Evolutionary conservation across 2,888 invertebrate genomes (phyloP), one percentile per base, ranked within the genome.

Genomic region (Branchipolynoe longqiensis): DNA sequence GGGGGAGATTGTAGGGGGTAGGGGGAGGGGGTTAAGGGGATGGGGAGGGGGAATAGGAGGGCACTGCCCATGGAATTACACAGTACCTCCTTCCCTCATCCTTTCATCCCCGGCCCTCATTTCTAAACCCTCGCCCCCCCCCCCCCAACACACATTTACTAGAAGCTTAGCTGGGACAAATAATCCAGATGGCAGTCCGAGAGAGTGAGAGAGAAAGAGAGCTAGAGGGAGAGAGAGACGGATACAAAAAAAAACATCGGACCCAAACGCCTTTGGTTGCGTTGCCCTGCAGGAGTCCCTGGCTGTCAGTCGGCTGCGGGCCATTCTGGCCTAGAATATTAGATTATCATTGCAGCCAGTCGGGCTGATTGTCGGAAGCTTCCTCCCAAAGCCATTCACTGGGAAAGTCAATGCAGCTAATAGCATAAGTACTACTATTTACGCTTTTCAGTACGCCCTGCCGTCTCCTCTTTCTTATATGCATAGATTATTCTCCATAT

Each of bases 351-450:
- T 12, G 33, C 69, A 69, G 69, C 38, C 36, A 38, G 33, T 3
- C 38, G 36, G 28, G n/a, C n/a, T 25, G 62, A 62, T 62, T 62
- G 25, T 18, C n/a, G 25, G 62, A 62, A 62, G 25, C 62, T 62
- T 62, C 62, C 62, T 62, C 62, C 31, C 12, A 31, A 69, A 22
- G 69, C 18, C 22, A n/a, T 69, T 38, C n/a, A 18, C 38, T 8
- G 69, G 69, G 38, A 36, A 69, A 22, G 38, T 69, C 69, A 69
- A 33, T 69, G 69, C 33, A 22, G 69, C 69, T 69, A 69, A 69
- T 36, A 33, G 18, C 25, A 69, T 38, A 69, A 36, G 69, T 69
- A 69, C 69, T 36, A 38, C 38, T 69, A 18, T 69, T 69, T 22
- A 69, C 38, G 69, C 69, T 36, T 38, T 25, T 25, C 69, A n/a